These are phyloP conservation scores for Sylvia borin DNA, from an alignment of 2,797 vertebrate species.

Conservation along the genomic window DNA sequence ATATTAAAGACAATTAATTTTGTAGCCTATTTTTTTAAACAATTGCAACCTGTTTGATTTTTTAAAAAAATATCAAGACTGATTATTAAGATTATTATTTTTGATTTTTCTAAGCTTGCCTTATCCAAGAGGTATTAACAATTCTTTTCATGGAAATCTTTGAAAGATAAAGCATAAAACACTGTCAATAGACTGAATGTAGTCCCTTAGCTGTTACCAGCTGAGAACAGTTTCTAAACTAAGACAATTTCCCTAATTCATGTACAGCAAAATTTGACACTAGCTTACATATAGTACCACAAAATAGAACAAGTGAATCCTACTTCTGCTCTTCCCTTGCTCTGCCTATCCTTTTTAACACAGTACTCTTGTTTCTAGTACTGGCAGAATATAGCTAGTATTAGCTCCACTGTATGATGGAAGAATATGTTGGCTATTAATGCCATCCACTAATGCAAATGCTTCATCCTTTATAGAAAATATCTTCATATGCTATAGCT, in stretches of 20 bases:
- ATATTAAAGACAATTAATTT: background rate
- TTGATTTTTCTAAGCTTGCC: background rate
- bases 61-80: background rate
- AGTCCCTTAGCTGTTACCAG: background rate
- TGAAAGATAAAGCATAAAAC: conserved; percentile 18
- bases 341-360: background rate
- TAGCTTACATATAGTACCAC: background rate
- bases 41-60: background rate
- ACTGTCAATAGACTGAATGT: background rate
- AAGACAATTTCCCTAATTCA: background rate
- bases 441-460: background rate
- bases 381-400: background rate
- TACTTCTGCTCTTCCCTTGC: background rate
- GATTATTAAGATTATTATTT: background rate
- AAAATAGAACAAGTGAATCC: background rate
- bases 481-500: background rate
- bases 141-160: background rate
- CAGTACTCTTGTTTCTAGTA: background rate
- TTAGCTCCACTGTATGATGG: background rate
- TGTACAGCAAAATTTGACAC: background rate
- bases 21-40: background rate
- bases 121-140: background rate
- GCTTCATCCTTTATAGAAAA: background rate
- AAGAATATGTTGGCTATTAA: background rate
- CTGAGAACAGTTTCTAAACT: conserved; percentile 10